These are phyloP conservation scores for Psammodynastes pulverulentus DNA, from an alignment of 2,113 vertebrate genomes.

Conservation along the genomic window DNA sequence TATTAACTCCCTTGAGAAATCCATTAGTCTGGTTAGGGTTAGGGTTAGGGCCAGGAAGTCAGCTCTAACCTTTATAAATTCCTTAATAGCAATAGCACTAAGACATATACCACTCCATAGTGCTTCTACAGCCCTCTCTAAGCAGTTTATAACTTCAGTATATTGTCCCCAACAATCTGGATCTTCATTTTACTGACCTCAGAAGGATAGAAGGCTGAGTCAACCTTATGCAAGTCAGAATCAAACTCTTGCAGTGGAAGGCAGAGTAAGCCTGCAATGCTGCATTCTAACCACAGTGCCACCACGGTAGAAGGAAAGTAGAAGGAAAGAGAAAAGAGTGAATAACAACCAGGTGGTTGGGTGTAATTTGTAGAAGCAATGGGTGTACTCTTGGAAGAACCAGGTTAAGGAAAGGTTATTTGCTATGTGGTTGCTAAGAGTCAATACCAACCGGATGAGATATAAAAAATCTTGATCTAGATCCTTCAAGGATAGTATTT, in stretches of 20 bases:
- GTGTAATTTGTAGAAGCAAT: background rate
- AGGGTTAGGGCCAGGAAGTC: too few species aligned
- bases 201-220: too few species aligned
- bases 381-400: background rate
- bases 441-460: background rate
- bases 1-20: background rate
- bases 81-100: background rate
- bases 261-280: too few species aligned
- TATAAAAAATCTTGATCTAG: background rate
- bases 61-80: too few species aligned
- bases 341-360: background rate
- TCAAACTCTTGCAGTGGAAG: too few species aligned
- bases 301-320: background rate
- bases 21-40: background rate
- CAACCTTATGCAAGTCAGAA: too few species aligned
- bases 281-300: too few species aligned
- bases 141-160: too few species aligned
- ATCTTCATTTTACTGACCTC: too few species aligned
- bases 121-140: too few species aligned
- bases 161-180: too few species aligned
- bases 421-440: background rate
- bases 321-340: background rate
- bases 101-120: too few species aligned
- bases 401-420: background rate
- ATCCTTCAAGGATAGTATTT: background rate